A percentile compares a stretch with the other conserved stretches of the same genome.
These are phyloP conservation scores for Bubo scandiacus DNA, from an alignment of 2,113 vertebrate genomes.

Conservation along the genomic window DNA sequence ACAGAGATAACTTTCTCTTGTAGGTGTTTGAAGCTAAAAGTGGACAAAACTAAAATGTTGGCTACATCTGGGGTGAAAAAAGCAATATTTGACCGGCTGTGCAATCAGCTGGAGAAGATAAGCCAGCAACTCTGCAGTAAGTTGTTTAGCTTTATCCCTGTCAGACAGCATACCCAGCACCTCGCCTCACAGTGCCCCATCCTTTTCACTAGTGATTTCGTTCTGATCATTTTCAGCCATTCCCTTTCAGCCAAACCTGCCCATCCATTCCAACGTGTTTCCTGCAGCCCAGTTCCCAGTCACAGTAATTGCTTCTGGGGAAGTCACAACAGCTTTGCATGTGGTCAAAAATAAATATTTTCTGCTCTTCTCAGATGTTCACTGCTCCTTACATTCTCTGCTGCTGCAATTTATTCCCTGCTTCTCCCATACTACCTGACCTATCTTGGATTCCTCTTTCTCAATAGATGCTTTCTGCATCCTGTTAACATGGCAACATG, in stretches of 20 bases:
- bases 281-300: background rate
- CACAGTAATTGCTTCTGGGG: background rate
- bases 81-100: slow-evolving; percentile 82
- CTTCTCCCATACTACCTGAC: background rate
- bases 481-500: background rate
- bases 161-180: background rate
- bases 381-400: background rate
- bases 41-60: slow-evolving; percentile 82
- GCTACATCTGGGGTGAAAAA: slow-evolving; percentile 81
- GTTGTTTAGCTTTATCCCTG: slow-evolving; percentile 38
- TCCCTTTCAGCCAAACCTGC: background rate
- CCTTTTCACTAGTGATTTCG: background rate
- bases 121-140: slow-evolving; percentile 77
- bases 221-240: background rate
- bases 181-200: background rate
- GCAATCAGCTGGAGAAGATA: slow-evolving; percentile 78
- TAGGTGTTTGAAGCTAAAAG: slow-evolving; percentile 85
- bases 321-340: background rate
- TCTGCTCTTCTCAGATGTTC: background rate
- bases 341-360: background rate
- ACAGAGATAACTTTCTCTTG: slow-evolving; percentile 10
- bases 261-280: background rate
- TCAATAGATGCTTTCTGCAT: background rate
- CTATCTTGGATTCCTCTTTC: background rate
- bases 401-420: background rate